phyloP scores from a whole-genome alignment of 1,140 invertebrate genomes.

The Anastrepha obliqua region DNA sequence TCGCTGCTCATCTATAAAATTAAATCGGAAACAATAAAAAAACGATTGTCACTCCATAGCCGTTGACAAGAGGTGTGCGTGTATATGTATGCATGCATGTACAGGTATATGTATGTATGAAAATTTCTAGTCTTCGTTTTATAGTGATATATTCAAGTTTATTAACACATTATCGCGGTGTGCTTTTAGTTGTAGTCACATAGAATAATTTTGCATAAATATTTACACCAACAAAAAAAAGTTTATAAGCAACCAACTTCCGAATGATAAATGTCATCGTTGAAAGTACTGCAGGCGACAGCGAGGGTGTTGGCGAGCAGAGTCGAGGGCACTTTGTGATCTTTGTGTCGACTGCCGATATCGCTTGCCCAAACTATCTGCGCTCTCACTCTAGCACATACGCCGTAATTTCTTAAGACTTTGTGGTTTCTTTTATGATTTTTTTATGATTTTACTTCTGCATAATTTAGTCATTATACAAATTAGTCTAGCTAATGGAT shows the following conservation, averaged over 20 bases:
- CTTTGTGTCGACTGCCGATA: background rate
- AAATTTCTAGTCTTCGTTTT: background rate
- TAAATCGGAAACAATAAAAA: slow-evolving; percentile 9
- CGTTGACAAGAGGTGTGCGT: background rate
- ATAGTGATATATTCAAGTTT: slow-evolving; percentile 28
- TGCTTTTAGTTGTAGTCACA: slow-evolving; percentile 10
- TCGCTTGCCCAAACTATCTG: background rate
- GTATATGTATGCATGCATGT: background rate
- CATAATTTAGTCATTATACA: slow-evolving; percentile 56
- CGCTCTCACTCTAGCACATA: background rate
- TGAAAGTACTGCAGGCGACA: background rate
- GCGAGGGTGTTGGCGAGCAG: background rate
- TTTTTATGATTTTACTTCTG: background rate
- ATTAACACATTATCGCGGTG: slow-evolving; percentile 53
- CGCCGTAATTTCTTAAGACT: background rate
- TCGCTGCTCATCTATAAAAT: background rate
- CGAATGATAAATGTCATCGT: slow-evolving; percentile 20
- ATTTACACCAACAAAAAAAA: background rate
- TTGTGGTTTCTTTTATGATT: background rate
- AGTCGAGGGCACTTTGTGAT: background rate
- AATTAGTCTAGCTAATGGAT: slow-evolving; percentile 51
- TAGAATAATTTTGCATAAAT: slow-evolving; percentile 54
- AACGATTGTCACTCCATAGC: background rate
- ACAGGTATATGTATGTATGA: background rate
- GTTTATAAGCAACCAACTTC: background rate